Percentiles rank a stretch among this genome's conserved stretches.
Evolutionary conservation across 2,113 vertebrate genomes (phyloP).

Genomic region (Nycticryphes semicollaris): DNA sequence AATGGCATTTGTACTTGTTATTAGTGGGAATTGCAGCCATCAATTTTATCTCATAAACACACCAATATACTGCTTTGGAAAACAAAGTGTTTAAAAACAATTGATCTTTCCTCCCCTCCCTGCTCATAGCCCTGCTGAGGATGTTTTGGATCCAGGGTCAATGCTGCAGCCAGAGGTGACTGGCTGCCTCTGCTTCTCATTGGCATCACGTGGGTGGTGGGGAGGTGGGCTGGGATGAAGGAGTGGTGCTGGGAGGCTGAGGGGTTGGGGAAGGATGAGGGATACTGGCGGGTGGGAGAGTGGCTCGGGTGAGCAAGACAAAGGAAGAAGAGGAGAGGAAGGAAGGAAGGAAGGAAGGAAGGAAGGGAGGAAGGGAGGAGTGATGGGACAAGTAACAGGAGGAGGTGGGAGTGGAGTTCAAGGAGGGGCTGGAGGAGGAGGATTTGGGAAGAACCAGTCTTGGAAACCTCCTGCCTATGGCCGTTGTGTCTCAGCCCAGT

Average conservation of each 20-base stretch:
- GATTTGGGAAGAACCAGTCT: neutral
- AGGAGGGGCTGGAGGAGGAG: neutral
- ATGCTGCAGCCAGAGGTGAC: accelerated
- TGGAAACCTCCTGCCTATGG: neutral
- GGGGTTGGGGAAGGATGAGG: neutral
- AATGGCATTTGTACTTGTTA: neutral
- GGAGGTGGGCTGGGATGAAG: neutral
- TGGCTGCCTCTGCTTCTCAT: neutral
- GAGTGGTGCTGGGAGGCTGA: accelerated
- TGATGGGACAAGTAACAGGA: neutral
- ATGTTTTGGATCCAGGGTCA: accelerated
- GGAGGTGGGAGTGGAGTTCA: neutral
- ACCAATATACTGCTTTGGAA: neutral
- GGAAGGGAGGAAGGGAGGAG: neutral
- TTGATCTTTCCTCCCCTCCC: neutral
- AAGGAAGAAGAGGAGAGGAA: neutral
- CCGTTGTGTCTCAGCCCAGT: accelerated
- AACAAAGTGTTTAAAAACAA: neutral
- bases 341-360: neutral
- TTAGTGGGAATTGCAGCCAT: neutral
- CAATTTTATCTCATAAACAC: neutral
- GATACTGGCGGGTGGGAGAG: accelerated
- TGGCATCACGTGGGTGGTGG: neutral
- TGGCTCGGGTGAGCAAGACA: accelerated
- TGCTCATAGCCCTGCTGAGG: neutral